Percentiles rank a stretch among this genome's conserved stretches.
These are phyloP conservation scores for Ameiurus melas DNA, from an alignment of 2,113 vertebrate genomes.

Conservation along the genomic window DNA sequence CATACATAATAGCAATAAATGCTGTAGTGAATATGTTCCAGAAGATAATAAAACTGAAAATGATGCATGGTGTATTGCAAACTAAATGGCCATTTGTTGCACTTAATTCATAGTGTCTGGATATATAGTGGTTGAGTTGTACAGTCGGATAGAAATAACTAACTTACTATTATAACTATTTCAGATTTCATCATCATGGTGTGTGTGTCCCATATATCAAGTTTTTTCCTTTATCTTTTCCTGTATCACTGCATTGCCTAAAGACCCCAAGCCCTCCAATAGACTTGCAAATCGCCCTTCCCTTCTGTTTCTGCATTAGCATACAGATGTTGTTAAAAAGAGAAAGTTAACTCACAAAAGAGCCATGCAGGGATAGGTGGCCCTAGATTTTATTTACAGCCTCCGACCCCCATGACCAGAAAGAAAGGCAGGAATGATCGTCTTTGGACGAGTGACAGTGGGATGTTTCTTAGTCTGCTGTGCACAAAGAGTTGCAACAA, in stretches of 20 bases:
- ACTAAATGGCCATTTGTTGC: background rate
- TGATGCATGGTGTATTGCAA: background rate
- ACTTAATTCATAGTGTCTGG: background rate
- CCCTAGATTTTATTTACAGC: conserved; percentile 64
- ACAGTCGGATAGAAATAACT: no score
- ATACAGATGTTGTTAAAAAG: conserved; percentile 79
- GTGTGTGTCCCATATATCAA: conserved; percentile 1
- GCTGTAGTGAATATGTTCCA: background rate
- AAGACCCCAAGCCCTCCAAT: conserved; percentile 51
- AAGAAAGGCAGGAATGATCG: conserved; percentile 50
- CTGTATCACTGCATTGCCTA: background rate
- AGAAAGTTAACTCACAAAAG: conserved; percentile 67
- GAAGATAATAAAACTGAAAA: no score
- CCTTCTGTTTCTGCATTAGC: conserved; percentile 69
- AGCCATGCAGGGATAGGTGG: conserved; percentile 60
- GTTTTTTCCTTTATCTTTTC: background rate
- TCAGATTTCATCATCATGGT: no score
- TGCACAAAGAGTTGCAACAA: conserved; percentile 49
- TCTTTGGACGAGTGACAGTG: conserved; percentile 51
- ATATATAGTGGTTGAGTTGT: background rate
- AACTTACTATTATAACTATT: background rate
- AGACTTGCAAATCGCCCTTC: conserved; percentile 59
- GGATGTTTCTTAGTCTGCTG: conserved; percentile 47
- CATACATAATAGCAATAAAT: background rate
- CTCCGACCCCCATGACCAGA: conserved; percentile 29